Evolutionary conservation across 2,888 invertebrate genomes (phyloP).

Genomic region (Mythimna pallens): DNA sequence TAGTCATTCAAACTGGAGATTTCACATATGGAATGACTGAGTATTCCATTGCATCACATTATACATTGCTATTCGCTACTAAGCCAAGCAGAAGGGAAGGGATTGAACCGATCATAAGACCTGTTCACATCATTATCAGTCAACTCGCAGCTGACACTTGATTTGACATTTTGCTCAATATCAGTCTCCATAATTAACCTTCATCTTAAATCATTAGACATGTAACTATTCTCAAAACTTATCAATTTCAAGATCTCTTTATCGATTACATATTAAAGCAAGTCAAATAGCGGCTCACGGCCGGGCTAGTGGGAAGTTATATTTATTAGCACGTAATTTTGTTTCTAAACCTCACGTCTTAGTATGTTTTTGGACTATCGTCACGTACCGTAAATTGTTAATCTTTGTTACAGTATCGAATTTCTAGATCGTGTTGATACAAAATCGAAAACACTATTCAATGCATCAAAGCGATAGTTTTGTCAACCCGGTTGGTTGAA

Average conservation of each 20-base stretch:
- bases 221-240: conserved; percentile 4
- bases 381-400: conserved; percentile 82
- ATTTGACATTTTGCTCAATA: conserved; percentile 52
- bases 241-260: conserved; percentile 8
- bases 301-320: conserved; percentile 41
- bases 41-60: conserved; percentile 78
- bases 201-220: neutral
- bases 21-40: conserved; percentile 80
- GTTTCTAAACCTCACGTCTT: conserved; percentile 77
- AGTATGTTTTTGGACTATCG: conserved; percentile 74
- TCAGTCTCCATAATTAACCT: neutral
- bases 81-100: conserved; percentile 75
- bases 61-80: conserved; percentile 68
- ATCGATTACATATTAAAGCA: conserved; percentile 26
- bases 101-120: conserved; percentile 64
- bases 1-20: conserved; percentile 71
- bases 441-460: conserved; percentile 33
- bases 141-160: conserved; percentile 56
- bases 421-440: conserved; percentile 70
- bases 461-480: conserved; percentile 27
- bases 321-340: conserved; percentile 75
- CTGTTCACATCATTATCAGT: conserved; percentile 60
- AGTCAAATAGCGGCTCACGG: conserved; percentile 34
- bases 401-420: conserved; percentile 66
- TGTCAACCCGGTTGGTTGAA: conserved; percentile 33